Evolutionary conservation across 2,888 invertebrate genomes (phyloP).

Genomic region (Cataglyphis albicans): DNA sequence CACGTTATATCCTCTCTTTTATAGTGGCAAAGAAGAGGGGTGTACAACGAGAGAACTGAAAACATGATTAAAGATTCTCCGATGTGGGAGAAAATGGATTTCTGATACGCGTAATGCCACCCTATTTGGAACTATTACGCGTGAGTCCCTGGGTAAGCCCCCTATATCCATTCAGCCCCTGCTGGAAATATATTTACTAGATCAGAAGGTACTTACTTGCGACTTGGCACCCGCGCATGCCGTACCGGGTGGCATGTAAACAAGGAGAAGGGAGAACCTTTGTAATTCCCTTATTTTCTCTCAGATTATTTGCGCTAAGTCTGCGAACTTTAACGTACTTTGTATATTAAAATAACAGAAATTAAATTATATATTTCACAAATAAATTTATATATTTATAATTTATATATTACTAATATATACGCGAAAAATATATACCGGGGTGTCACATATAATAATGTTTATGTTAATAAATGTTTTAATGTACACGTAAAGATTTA

Average conservation of each 20-base stretch:
- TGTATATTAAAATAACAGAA: background rate
- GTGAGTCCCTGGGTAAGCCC: constrained; percentile 81
- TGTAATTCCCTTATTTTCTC: constrained; percentile 24
- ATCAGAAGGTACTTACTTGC: constrained; percentile 74
- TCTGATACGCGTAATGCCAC: constrained; percentile 84
- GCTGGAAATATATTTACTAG: constrained; percentile 78
- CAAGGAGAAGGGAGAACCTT: constrained; percentile 28
- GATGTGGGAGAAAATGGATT: constrained; percentile 83
- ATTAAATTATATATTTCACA: background rate
- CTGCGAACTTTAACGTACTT: background rate
- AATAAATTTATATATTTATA: background rate
- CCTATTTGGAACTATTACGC: constrained; percentile 84
- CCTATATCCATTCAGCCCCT: constrained; percentile 78
- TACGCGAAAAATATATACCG: background rate
- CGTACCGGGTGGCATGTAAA: constrained; percentile 58
- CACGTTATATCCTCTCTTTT: constrained; percentile 58
- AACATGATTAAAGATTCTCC: constrained; percentile 84
- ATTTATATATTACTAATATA: background rate
- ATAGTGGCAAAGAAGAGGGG: constrained; percentile 58
- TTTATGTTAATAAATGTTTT: background rate
- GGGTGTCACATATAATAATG: background rate
- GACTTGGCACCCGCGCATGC: constrained; percentile 63
- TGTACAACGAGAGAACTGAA: constrained; percentile 72
- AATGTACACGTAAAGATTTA: background rate
- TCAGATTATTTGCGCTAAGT: constrained; percentile 8